These are phyloP conservation scores for Scytalopus superciliaris DNA, from an alignment of 2,113 vertebrate genomes.

Conservation along the genomic window DNA sequence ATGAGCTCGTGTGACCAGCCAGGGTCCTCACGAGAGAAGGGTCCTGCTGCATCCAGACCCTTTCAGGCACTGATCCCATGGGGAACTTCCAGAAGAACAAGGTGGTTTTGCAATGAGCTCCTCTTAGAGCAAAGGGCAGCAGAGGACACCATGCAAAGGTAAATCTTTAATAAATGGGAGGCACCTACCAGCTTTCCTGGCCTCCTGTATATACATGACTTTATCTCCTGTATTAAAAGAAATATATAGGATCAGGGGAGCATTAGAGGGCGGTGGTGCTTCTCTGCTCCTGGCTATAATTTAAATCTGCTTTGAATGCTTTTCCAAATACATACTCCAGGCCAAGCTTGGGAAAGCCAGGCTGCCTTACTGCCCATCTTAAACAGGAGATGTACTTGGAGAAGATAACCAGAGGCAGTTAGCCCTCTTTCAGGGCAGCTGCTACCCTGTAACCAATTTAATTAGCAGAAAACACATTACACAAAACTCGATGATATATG, in stretches of 20 bases:
- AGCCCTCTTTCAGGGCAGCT: not conserved
- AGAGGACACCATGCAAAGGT: not conserved
- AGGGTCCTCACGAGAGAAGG: not conserved
- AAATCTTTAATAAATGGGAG: not conserved
- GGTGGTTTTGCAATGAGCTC: not conserved
- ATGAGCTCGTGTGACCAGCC: rapidly evolving
- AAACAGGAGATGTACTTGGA: not conserved
- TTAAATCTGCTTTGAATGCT: not conserved
- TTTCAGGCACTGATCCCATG: not conserved
- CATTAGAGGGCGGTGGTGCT: not conserved
- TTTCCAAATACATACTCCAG: not conserved
- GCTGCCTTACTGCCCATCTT: not conserved
- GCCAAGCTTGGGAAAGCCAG: not conserved
- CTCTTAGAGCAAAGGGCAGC: not conserved
- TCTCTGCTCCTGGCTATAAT: not conserved
- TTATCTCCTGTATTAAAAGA: not conserved
- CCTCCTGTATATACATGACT: not conserved
- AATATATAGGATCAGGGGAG: not conserved
- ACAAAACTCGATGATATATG: not conserved
- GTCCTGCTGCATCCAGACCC: not conserved
- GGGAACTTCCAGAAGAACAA: not conserved
- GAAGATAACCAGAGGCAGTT: not conserved
- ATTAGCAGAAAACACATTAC: not conserved
- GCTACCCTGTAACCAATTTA: not conserved
- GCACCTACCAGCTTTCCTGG: not conserved